Evolutionary conservation across 2,797 vertebrate species (phyloP).

Genomic region (Clarias fuscus): DNA sequence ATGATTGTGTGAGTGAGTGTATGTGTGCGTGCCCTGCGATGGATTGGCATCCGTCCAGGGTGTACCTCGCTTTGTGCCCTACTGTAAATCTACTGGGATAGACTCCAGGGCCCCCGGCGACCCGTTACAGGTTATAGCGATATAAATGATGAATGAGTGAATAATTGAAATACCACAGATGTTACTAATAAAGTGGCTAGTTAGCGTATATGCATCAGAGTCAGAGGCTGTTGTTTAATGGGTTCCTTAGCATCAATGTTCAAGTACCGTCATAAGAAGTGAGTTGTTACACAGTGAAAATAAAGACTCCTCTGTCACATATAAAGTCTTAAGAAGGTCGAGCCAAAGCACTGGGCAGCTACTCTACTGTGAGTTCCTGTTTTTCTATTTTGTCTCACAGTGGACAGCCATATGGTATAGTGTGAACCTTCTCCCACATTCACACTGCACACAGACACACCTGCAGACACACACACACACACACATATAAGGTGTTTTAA

Average conservation of each 20-base stretch:
- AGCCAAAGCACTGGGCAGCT: constrained; percentile 33
- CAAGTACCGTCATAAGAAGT: neutral
- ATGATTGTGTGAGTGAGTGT: neutral
- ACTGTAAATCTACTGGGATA: too few relatives aligned
- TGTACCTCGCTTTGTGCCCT: too few relatives aligned
- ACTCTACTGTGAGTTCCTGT: constrained; percentile 14
- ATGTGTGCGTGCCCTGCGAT: too few relatives aligned
- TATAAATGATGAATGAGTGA: neutral
- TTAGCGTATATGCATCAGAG: neutral
- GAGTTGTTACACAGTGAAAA: neutral
- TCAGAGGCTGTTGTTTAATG: neutral
- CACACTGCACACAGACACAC: constrained; percentile 2
- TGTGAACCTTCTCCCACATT: constrained; percentile 38
- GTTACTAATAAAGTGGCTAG: neutral
- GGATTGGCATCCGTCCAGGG: too few relatives aligned
- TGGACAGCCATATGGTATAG: constrained; percentile 44
- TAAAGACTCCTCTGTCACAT: neutral
- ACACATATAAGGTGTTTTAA: constrained; percentile 23
- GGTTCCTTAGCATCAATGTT: neutral
- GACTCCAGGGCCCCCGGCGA: too few relatives aligned
- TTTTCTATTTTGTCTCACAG: constrained; percentile 48
- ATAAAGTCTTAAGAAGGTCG: constrained; percentile 12
- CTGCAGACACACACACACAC: neutral
- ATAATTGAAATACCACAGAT: neutral
- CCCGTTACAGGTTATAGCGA: too few relatives aligned